phyloP scores from a whole-genome alignment of 1,140 invertebrate species.

The Cydia fagiglandana region DNA sequence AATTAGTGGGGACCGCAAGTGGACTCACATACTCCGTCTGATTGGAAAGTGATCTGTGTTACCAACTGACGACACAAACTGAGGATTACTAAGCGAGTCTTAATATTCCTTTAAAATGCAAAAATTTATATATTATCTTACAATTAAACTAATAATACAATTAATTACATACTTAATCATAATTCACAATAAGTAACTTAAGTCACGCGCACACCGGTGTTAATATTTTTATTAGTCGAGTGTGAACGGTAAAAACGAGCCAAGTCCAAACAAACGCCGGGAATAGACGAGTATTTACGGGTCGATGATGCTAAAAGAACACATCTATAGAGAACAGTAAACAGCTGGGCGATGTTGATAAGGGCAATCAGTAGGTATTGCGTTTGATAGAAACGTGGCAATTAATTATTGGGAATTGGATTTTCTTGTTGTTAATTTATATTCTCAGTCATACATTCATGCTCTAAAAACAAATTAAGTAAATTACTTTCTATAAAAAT shows the following conservation, averaged over 20 bases:
- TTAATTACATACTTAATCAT: neutral
- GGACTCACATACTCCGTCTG: no score
- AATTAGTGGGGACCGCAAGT: no score
- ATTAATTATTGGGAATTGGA: neutral
- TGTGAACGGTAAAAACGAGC: neutral
- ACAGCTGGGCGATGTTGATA: slow-evolving; percentile 1
- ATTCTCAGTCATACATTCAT: no score
- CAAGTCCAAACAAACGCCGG: slow-evolving; percentile 13
- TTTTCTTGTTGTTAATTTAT: neutral
- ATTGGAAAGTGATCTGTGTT: no score
- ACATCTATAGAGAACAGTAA: neutral
- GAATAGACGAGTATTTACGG: neutral
- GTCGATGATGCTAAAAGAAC: neutral
- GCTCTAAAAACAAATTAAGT: no score
- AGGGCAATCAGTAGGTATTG: neutral
- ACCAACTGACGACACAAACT: neutral
- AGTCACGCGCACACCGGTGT: neutral
- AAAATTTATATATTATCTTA: no score
- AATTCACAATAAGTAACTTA: neutral
- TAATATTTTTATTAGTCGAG: slow-evolving; percentile 4
- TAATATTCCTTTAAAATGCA: no score
- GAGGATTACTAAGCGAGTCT: no score
- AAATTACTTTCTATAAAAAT: no score
- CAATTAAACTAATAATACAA: neutral
- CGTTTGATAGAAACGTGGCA: neutral